Percentiles rank a stretch among this genome's conserved stretches.
These are phyloP conservation scores for Ridgeia piscesae DNA, from an alignment of 1,140 invertebrate species.

Conservation along the genomic window DNA sequence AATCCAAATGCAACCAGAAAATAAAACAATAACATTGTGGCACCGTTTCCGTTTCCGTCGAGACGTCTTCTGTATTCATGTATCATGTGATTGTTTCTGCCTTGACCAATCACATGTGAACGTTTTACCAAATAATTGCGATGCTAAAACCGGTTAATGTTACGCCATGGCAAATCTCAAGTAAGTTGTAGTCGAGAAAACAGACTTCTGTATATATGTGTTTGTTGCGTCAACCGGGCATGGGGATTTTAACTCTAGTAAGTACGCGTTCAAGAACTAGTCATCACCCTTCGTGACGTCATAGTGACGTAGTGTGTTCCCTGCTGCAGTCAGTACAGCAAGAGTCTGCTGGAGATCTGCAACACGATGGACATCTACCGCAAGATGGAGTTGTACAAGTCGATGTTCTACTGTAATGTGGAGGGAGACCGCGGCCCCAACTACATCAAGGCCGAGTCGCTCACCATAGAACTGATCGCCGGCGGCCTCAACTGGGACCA, in stretches of 20 bases:
- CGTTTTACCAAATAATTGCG: no score
- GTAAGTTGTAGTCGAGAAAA: no score
- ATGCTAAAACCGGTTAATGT: no score
- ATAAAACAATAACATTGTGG: neutral
- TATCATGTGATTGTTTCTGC: no score
- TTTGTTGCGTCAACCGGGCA: no score
- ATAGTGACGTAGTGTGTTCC: neutral
- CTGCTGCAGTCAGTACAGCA: constrained; percentile 43
- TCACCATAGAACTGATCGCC: constrained; percentile 55
- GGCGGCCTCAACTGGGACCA: constrained; percentile 55
- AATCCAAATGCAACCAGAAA: neutral
- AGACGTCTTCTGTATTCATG: no score
- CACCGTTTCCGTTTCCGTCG: neutral
- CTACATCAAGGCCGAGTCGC: constrained; percentile 49
- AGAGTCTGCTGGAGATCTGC: constrained; percentile 51
- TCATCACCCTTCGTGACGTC: neutral
- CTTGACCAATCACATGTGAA: no score
- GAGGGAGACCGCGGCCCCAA: constrained; percentile 43
- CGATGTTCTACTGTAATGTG: constrained; percentile 53
- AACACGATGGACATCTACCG: constrained; percentile 52
- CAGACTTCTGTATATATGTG: no score
- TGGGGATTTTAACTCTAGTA: no score
- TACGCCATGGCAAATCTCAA: no score
- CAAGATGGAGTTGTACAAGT: constrained; percentile 50
- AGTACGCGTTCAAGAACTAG: neutral